These are phyloP conservation scores for Pemphredon lugubris DNA, from an alignment of 2,888 invertebrate species.

Conservation along the genomic window DNA sequence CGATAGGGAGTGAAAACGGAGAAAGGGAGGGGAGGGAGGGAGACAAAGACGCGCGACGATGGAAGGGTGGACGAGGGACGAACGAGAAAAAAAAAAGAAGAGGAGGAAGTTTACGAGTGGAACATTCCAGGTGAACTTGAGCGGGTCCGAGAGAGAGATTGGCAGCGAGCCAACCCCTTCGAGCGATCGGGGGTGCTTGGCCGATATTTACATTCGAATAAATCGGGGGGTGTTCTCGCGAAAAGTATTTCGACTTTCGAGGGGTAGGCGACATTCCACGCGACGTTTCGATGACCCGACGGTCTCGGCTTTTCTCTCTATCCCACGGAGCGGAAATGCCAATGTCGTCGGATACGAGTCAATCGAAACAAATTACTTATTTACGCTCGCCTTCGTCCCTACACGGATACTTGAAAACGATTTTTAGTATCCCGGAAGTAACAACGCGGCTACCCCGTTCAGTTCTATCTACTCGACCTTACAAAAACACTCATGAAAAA, in stretches of 20 bases:
- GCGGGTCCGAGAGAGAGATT: slow-evolving; percentile 60
- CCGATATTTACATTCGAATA: slow-evolving; percentile 66
- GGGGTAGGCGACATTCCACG: background rate
- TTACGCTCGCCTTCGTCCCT: too few species aligned
- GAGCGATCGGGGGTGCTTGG: slow-evolving; percentile 52
- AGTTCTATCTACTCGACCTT: too few species aligned
- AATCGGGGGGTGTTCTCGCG: slow-evolving; percentile 41
- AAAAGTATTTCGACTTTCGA: slow-evolving; percentile 19
- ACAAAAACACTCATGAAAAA: too few species aligned
- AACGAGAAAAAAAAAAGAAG: slow-evolving; percentile 22
- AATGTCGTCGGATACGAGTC: too few species aligned
- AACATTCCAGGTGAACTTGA: slow-evolving; percentile 65
- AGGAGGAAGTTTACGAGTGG: slow-evolving; percentile 58
- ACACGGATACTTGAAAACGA: too few species aligned
- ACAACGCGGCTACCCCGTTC: too few species aligned
- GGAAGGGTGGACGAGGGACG: too few species aligned
- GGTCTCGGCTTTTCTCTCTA: background rate
- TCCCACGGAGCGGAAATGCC: too few species aligned
- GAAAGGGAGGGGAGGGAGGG: background rate
- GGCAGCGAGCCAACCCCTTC: slow-evolving; percentile 63
- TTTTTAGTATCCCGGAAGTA: too few species aligned
- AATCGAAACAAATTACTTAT: too few species aligned
- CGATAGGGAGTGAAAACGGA: slow-evolving; percentile 4
- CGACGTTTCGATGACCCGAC: slow-evolving; percentile 10
- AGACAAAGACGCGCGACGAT: background rate